Conservation (phyloP, 1,140 invertebrate genomes). For the Eufriesea mexicana region DNA sequence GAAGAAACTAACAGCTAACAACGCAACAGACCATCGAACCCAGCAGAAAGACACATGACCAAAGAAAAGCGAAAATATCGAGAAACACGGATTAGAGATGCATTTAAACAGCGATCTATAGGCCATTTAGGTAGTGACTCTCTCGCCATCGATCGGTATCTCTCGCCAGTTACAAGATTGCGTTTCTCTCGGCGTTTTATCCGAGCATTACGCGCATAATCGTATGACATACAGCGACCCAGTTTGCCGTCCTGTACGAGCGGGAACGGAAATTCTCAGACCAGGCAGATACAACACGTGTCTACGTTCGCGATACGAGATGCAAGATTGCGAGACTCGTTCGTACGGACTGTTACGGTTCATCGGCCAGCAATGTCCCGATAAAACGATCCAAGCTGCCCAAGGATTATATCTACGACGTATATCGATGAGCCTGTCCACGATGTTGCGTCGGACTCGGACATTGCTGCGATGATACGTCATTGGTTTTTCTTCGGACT, state of each 20-base stretch:
- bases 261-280: not conserved
- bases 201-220: constrained; percentile 47
- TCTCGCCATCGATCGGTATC: constrained; percentile 38
- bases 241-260: constrained; percentile 19
- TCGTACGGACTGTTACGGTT: constrained; percentile 26
- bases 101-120: no score
- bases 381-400: constrained; percentile 26
- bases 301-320: constrained; percentile 31
- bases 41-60: no score
- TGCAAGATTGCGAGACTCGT: constrained; percentile 38
- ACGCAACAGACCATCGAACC: no score
- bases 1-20: no score
- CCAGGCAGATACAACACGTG: not conserved
- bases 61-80: no score
- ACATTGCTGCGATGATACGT: not conserved
- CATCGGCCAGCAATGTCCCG: constrained; percentile 20
- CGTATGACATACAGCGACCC: constrained; percentile 55
- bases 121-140: not conserved
- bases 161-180: constrained; percentile 40
- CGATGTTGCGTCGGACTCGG: not conserved
- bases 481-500: not conserved
- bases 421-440: not conserved
- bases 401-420: constrained; percentile 22
- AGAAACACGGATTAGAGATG: no score
- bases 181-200: constrained; percentile 37